Conservation (phyloP, 2,113 vertebrate genomes). For the Engraulis encrasicolus region DNA sequence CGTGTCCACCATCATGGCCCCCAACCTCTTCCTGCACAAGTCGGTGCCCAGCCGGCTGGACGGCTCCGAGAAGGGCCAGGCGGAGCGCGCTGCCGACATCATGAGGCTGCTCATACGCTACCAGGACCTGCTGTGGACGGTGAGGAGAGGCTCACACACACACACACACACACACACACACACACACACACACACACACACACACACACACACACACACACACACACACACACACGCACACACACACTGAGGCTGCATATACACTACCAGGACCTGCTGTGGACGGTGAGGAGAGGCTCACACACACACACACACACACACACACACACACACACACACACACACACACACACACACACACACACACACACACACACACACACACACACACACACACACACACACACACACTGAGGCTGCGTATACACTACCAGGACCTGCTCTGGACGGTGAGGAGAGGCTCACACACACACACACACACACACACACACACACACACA, state of each 20-base stretch:
- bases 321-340: not conserved
- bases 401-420: too few relatives aligned
- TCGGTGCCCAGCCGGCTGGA: constrained; percentile 79
- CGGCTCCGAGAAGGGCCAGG: constrained; percentile 84
- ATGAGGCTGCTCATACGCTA: constrained; percentile 87
- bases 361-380: not conserved
- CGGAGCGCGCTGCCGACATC: constrained; percentile 81
- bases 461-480: not conserved
- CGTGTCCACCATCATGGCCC: constrained; percentile 89
- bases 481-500: not conserved
- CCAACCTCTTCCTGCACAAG: constrained; percentile 90
- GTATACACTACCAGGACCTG: constrained; percentile 88
- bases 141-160: constrained; percentile 60
- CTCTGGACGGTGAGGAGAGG: constrained; percentile 89
- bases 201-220: not conserved
- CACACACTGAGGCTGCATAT: constrained; percentile 86
- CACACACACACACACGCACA: not conserved
- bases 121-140: constrained; percentile 90
- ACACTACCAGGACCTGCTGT: constrained; percentile 88
- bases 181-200: not conserved
- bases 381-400: not conserved
- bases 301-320: not conserved
- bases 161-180: not conserved
- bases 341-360: not conserved
- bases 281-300: constrained; percentile 82